Base-by-base conservation (phyloP, 2,888 invertebrate genomes). In the Scaeva pyrastri region DNA sequence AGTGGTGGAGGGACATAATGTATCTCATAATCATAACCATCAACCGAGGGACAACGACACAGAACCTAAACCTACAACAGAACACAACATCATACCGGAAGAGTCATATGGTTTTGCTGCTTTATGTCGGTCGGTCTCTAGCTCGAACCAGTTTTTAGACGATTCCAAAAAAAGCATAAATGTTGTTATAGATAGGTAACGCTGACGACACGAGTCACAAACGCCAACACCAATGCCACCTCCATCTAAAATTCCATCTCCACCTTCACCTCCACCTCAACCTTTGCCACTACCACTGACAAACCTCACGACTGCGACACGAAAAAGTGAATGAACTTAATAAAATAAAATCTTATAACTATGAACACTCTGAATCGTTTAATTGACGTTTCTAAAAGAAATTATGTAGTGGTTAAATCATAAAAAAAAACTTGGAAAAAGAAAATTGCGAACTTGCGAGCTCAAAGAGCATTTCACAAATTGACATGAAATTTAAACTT, bases 281-380 rank as follows among this genome's bases (percentile, higher is more conserved):
- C n/a, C n/a, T n/a, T n/a, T n/a, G n/a, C n/a, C 23, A n/a, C 55
- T 11, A 11, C 21, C 14, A 11, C 19, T 16, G 41, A 12, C n/a
- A n/a, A n/a, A n/a, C n/a, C 8, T 14, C 11, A 10, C 8, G 5
- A 43, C 23, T 45, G 19, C 55, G 8, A 26, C 41, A 50, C 16
- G 39, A 56, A 75, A 45, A 60, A 73, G 85, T 77, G 85, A 81
- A 85, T 85, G 85, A 85, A 85, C 85, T 85, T 76, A 66, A 80
- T 72, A 62, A 31, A 31, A 31, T 26, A 52, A 19, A 48, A 66
- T 66, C 66, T 66, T 66, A 31, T 64, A 36, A 31, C 2, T 31
- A 39, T 8, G 7, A 0, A 60, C 60, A 60, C 39, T 60, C 41
- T 3, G 21, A 0, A 21, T 21, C 41, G 8, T 6, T 19, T 31